Percentiles rank a stretch among this genome's conserved stretches.
Evolutionary conservation across 2,888 invertebrate species (phyloP).

Genomic region (Cerceris ruficornis): DNA sequence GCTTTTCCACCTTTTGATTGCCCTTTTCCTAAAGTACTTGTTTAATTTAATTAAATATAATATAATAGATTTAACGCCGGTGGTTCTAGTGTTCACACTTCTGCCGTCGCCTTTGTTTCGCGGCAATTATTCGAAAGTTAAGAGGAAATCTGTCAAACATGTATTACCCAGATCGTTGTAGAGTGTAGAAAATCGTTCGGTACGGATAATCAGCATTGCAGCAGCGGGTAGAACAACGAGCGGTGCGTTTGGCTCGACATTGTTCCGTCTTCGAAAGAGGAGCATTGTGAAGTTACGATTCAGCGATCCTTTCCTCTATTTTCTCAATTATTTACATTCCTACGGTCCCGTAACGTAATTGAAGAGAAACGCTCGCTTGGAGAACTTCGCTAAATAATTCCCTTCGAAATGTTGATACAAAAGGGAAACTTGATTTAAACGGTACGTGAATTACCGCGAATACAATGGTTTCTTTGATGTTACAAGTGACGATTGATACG

Average conservation of each 20-base stretch:
- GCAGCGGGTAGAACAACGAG: constrained; percentile 3
- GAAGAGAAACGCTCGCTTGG: not conserved
- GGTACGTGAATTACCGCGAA: not conserved
- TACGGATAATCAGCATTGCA: not conserved
- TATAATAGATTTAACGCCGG: no score
- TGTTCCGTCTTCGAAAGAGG: constrained; percentile 14
- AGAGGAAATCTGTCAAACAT: not conserved
- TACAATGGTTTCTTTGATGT: not conserved
- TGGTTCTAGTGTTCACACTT: no score
- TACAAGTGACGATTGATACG: not conserved
- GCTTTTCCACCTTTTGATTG: no score
- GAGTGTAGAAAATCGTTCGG: not conserved
- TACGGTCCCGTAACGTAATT: constrained; percentile 11
- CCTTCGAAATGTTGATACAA: constrained; percentile 11
- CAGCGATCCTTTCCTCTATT: constrained; percentile 18
- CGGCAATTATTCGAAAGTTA: not conserved
- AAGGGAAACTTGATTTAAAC: not conserved
- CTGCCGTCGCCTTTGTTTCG: not conserved
- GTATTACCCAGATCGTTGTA: not conserved
- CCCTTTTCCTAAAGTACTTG: no score
- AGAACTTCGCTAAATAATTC: constrained; percentile 8
- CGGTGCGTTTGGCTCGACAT: constrained; percentile 8
- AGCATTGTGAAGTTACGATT: constrained; percentile 21
- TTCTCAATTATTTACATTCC: constrained; percentile 45
- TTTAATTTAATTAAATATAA: no score